Evolutionary conservation across 2,797 vertebrate species (phyloP), one percentile per base, ranked within the genome.

Genomic region (Trachurus trachurus): DNA sequence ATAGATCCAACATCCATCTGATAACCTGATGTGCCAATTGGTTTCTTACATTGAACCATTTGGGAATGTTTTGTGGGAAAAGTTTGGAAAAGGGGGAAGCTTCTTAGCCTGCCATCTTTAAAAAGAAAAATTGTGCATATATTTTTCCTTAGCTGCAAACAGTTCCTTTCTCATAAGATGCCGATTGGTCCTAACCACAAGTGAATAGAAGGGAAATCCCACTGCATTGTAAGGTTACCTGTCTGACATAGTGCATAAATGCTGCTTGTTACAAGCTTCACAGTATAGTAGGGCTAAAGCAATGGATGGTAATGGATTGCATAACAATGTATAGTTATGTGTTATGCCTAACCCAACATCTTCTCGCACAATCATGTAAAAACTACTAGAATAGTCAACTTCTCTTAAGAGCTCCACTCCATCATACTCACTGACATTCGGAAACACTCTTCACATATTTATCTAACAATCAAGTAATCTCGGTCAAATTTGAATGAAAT

Each of bases 381-480:
- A 49, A 53, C 44, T 22, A 26, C 21, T 15, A 44, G 21, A 66
- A 60, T 12, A 71, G 11, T 62, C 17, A 70, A 62, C 52, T 53
- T 16, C 22, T 68, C 22, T 64, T 62, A 22, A 63, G 31, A 45
- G 31, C 54, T 5, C 15, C 15, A 5, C n/a, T 16, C 53, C 21
- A 31, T 42, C 7, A 74, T n/a, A 56, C 26, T n/a, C 21, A 69
- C 52, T 54, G 49, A 74, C 34, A 71, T 34, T 65, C 17, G 66
- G 40, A 77, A 64, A 63, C 29, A 66, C 22, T 11, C 5, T 54
- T 60, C 44, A 61, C 39, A n/a, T 76, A 71, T 73, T 84, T 72
- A 78, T 19, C 29, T 7, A 76, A 72, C 69, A 76, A 80, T 92
- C 47, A 85, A 77, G 73, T 72, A 66, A 93, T 88, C 69, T 16